These are phyloP conservation scores for Andinoacara biseriatus DNA, from an alignment of 2,113 vertebrate species.

Conservation along the genomic window DNA sequence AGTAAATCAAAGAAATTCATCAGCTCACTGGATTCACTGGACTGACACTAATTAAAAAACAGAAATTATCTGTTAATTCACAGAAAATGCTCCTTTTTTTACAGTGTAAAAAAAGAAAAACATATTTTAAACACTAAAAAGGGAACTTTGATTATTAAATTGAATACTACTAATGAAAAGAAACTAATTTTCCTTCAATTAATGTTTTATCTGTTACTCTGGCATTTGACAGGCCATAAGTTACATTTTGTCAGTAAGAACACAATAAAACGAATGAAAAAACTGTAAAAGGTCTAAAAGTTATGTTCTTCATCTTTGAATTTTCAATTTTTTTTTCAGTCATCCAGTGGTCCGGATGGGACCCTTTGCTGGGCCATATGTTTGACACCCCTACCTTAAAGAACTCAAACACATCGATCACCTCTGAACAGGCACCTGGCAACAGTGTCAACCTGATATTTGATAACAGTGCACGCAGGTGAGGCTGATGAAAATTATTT, in stretches of 20 bases:
- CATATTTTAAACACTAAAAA: no score
- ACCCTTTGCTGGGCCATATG: rapidly evolving
- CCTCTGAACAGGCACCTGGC: not conserved
- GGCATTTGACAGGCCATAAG: not conserved
- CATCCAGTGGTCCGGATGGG: not conserved
- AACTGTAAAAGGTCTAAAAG: not conserved
- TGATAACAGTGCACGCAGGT: not conserved
- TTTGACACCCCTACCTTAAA: not conserved
- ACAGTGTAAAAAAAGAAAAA: no score
- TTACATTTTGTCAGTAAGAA: not conserved
- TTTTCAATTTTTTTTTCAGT: not conserved
- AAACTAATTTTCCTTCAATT: no score
- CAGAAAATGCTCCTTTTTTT: no score
- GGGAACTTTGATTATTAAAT: no score
- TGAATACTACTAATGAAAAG: not conserved
- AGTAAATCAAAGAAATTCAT: not conserved
- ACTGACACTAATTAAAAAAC: no score
- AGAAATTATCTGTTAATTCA: no score
- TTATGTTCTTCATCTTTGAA: not conserved
- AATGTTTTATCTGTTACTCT: not conserved
- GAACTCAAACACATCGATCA: not conserved
- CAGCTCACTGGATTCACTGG: not conserved
- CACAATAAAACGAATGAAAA: not conserved
- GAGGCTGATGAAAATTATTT: not conserved
- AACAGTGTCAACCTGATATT: not conserved